A percentile compares a stretch with the other conserved stretches of the same genome.
Evolutionary conservation across 2,888 invertebrate species (phyloP).

Genomic region (Pinctada fucata): DNA sequence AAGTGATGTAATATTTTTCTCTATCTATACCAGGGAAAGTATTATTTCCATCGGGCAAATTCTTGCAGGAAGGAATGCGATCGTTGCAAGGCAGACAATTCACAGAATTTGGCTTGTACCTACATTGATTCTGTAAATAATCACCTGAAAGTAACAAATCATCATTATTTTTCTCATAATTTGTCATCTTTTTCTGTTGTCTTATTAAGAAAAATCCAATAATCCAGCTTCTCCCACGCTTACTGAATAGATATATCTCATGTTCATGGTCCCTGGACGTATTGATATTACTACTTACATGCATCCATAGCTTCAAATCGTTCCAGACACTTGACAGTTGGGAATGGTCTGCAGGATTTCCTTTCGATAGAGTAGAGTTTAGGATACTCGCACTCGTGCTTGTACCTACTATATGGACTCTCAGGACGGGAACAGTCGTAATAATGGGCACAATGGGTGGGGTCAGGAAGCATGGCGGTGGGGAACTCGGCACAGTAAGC

Average conservation of each 20-base stretch:
- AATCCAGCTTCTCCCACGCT: no score
- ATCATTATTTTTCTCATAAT: no score
- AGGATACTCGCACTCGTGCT: constrained; percentile 62
- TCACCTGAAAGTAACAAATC: constrained; percentile 41
- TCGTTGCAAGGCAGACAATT: constrained; percentile 62
- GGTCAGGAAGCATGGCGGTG: constrained; percentile 37
- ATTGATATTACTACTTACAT: neutral
- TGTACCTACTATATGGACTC: constrained; percentile 39
- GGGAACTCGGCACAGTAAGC: constrained; percentile 49
- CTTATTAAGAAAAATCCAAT: no score
- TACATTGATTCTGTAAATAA: constrained; percentile 54
- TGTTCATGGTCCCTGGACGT: neutral
- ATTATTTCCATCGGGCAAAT: constrained; percentile 57
- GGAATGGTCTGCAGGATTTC: constrained; percentile 51
- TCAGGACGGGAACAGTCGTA: constrained; percentile 57
- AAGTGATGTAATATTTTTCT: constrained; percentile 58
- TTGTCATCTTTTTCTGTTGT: no score
- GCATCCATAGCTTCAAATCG: constrained; percentile 50
- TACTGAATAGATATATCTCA: no score
- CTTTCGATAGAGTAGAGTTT: constrained; percentile 50
- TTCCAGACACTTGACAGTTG: constrained; percentile 53
- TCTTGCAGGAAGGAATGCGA: constrained; percentile 57
- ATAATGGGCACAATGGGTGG: constrained; percentile 57
- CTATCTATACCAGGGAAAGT: constrained; percentile 55
- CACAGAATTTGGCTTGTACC: constrained; percentile 40